Conservation (phyloP, 2,888 invertebrate species). For the Tanypteryx hageni region DNA sequence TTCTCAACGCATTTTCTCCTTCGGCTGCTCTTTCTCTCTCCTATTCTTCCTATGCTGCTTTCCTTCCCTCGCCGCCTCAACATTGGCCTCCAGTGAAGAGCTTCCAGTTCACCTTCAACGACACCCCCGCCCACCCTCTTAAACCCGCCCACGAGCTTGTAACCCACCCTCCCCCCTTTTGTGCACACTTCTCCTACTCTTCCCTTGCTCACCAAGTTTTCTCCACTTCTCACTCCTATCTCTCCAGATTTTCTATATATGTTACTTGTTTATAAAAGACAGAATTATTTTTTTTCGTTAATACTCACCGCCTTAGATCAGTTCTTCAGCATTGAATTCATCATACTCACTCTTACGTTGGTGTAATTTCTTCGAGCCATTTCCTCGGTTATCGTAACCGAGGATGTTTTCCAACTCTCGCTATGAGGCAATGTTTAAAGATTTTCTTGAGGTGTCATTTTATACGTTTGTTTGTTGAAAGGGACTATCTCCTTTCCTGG, state of each 20-base stretch:
- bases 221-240: neutral
- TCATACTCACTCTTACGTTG: no score
- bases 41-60: constrained; percentile 13
- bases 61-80: no score
- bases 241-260: neutral
- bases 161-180: neutral
- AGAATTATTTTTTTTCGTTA: neutral
- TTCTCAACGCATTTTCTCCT: neutral
- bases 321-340: neutral
- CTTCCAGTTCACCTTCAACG: constrained; percentile 48
- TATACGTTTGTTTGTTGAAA: neutral
- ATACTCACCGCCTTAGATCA: neutral
- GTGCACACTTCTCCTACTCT: neutral
- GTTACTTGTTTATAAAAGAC: neutral
- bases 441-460: neutral
- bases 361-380: no score
- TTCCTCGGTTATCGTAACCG: neutral
- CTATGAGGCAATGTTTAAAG: neutral
- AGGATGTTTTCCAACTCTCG: neutral
- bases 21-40: neutral
- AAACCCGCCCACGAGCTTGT: neutral
- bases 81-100: constrained; percentile 18
- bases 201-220: neutral
- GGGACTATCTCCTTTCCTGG: neutral
- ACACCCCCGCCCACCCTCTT: neutral